Percentiles rank a stretch among this genome's conserved stretches.
Evolutionary conservation across 2,797 vertebrate genomes (phyloP).

Genomic region (Martes flavigula): DNA sequence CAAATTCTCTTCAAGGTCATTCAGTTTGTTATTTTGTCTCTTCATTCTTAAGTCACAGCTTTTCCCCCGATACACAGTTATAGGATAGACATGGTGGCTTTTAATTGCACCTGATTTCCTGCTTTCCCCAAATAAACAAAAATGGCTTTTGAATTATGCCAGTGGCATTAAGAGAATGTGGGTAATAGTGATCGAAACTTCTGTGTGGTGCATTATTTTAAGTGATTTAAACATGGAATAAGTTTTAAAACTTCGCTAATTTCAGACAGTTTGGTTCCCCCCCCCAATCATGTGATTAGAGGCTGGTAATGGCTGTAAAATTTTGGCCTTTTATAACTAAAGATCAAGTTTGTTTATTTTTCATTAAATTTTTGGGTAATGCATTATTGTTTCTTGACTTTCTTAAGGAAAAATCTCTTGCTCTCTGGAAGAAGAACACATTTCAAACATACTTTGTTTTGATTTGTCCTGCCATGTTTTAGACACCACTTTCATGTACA

Average conservation of each 20-base stretch:
- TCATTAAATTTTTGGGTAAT: conserved; percentile 39
- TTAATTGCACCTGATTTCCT: not conserved
- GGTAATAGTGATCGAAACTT: not conserved
- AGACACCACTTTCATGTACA: not conserved
- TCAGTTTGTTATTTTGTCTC: not conserved
- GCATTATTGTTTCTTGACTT: not conserved
- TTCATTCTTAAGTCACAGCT: not conserved
- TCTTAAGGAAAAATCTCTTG: conserved; percentile 2
- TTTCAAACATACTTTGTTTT: not conserved
- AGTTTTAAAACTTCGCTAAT: conserved; percentile 56
- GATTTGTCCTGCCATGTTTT: not conserved
- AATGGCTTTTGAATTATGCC: not conserved
- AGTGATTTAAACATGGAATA: not conserved
- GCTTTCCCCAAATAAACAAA: not conserved
- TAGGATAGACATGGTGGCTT: not conserved
- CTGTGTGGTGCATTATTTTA: not conserved
- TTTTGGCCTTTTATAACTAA: conserved; percentile 4
- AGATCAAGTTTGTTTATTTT: conserved; percentile 44
- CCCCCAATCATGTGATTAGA: conserved; percentile 39
- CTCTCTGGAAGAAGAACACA: not conserved
- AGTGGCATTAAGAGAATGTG: conserved; percentile 16
- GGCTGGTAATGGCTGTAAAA: conserved; percentile 26
- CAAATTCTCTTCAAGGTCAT: conserved; percentile 30
- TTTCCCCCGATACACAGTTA: not conserved
- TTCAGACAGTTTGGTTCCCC: not conserved